Conservation (phyloP, 1,140 invertebrate species). For the Heliconius congener region DNA sequence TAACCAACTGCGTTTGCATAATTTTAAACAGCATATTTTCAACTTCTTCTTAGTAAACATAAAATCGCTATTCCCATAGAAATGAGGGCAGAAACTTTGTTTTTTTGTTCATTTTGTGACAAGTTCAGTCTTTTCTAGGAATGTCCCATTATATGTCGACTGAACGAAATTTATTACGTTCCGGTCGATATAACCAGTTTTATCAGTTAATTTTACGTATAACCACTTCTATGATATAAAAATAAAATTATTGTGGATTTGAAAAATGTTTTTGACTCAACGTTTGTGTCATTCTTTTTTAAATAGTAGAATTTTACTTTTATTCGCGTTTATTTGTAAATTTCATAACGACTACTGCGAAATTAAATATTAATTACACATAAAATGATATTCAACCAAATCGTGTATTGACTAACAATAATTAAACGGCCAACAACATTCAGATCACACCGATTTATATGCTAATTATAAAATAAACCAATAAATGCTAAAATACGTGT, state of each 20-base stretch:
- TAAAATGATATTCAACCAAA: neutral
- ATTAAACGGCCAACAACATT: constrained; percentile 5
- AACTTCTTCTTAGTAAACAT: neutral
- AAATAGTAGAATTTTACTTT: neutral
- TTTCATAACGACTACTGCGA: neutral
- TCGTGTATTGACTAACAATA: neutral
- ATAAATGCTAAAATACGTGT: constrained; percentile 7
- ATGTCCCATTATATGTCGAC: constrained; percentile 56
- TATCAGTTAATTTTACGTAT: constrained; percentile 43
- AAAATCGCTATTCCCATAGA: constrained; percentile 10
- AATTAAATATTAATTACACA: neutral
- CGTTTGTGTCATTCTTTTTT: neutral
- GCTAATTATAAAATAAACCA: constrained; percentile 10
- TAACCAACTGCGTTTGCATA: constrained; percentile 21
- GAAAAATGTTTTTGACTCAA: constrained; percentile 15
- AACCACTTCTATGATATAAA: constrained; percentile 32
- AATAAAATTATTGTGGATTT: constrained; percentile 22
- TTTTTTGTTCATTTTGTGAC: constrained; percentile 41
- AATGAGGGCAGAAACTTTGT: neutral
- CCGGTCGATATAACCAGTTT: constrained; percentile 48
- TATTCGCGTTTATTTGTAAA: neutral
- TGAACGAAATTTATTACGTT: constrained; percentile 55
- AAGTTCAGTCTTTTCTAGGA: constrained; percentile 56
- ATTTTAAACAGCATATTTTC: constrained; percentile 17
- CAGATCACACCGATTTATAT: constrained; percentile 11